phyloP scores from a whole-genome alignment of 35 echinoderm and acorn worm species.

The Ophiothrix spiculata region DNA sequence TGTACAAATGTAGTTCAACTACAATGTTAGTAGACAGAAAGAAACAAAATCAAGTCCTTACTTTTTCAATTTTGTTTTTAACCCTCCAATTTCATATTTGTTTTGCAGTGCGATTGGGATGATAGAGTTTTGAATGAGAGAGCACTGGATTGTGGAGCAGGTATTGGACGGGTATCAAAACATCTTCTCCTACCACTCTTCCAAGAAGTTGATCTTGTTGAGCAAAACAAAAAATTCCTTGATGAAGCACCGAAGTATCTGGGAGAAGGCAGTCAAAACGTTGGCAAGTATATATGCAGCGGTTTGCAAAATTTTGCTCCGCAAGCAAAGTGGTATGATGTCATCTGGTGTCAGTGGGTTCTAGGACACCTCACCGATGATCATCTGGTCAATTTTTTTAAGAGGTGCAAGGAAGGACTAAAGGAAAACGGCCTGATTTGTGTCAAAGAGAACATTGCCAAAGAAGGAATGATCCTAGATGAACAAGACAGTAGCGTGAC shows the following conservation, averaged over 20 bases:
- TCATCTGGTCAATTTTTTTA: constrained; percentile 75
- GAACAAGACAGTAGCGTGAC: constrained; percentile 97
- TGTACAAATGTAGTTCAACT: too few species aligned
- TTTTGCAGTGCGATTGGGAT: constrained; percentile 65
- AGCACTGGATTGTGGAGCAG: constrained; percentile 90
- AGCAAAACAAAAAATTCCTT: constrained; percentile 76
- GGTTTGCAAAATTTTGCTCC: constrained; percentile 83
- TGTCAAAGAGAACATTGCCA: constrained; percentile 87
- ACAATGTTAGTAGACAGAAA: too few species aligned
- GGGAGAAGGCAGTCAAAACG: constrained; percentile 30
- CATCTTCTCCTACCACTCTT: constrained; percentile 74
- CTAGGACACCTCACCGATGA: constrained; percentile 87
- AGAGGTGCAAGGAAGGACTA: constrained; percentile 69
- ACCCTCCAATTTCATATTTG: not conserved
- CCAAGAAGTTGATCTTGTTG: constrained; percentile 80
- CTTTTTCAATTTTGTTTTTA: not conserved
- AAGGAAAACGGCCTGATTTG: constrained; percentile 73
- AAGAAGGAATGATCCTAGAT: constrained; percentile 63
- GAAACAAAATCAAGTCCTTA: too few species aligned
- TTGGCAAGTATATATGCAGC: constrained; percentile 60
- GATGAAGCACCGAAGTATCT: constrained; percentile 66
- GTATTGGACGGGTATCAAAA: constrained; percentile 87
- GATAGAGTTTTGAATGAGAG: constrained; percentile 59
- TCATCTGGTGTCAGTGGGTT: constrained; percentile 98
- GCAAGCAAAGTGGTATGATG: constrained; percentile 65